Evolutionary conservation across 2,888 invertebrate genomes (phyloP).

Genomic region (Cerastoderma edule): DNA sequence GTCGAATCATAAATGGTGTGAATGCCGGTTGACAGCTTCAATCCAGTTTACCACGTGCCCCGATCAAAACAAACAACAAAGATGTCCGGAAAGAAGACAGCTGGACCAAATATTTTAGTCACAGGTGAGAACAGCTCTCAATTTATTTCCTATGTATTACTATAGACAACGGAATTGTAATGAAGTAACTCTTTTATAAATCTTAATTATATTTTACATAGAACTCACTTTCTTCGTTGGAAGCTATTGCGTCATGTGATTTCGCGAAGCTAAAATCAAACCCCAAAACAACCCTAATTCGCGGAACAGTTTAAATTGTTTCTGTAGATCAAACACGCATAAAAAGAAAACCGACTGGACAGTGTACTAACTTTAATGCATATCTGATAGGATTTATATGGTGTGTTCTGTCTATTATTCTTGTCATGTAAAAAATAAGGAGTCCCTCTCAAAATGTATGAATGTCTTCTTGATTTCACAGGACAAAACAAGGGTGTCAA

Average conservation of each 20-base stretch:
- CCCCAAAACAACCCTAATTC: neutral
- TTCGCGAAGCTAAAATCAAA: neutral
- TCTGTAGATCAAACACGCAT: too few relatives aligned
- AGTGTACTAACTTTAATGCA: too few relatives aligned
- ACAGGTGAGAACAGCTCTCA: constrained; percentile 58
- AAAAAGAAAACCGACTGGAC: too few relatives aligned
- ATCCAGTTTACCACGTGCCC: constrained; percentile 26
- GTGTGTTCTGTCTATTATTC: too few relatives aligned
- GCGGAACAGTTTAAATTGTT: too few relatives aligned
- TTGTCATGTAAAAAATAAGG: too few relatives aligned
- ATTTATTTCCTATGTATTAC: neutral
- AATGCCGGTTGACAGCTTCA: too few relatives aligned
- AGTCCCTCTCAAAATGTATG: too few relatives aligned
- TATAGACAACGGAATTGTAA: neutral
- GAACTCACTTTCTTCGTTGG: neutral
- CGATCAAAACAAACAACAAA: constrained; percentile 39
- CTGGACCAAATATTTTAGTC: constrained; percentile 76
- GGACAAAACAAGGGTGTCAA: too few relatives aligned
- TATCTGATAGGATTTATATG: too few relatives aligned
- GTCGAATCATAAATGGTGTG: too few relatives aligned
- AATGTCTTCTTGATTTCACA: too few relatives aligned
- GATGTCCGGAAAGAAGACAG: constrained; percentile 63
- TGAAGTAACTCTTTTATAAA: neutral
- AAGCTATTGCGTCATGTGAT: neutral
- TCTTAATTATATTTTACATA: neutral